These are phyloP conservation scores for Fukomys damarensis DNA, from an alignment of 2,113 vertebrate genomes.

Conservation along the genomic window DNA sequence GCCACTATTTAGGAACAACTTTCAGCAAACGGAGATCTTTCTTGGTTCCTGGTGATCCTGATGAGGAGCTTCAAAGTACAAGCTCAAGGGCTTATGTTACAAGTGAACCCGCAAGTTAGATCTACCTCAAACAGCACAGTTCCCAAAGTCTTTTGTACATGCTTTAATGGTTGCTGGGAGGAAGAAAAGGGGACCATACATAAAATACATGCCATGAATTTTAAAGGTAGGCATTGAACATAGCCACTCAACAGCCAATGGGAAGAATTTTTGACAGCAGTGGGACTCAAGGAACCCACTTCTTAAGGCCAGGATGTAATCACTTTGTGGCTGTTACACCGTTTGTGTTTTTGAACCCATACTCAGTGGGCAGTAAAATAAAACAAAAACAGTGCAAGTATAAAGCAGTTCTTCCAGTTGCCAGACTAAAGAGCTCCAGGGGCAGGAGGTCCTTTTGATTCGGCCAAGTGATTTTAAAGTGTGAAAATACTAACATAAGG, in stretches of 20 bases:
- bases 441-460: slow-evolving; percentile 25
- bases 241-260: not conserved
- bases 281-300: not conserved
- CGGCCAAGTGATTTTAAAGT: slow-evolving; percentile 22
- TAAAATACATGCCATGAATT: not conserved
- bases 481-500: slow-evolving; percentile 4
- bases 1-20: not conserved
- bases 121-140: not conserved
- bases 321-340: not conserved
- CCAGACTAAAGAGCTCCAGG: slow-evolving; percentile 34
- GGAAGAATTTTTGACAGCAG: not conserved
- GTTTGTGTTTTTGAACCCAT: not conserved
- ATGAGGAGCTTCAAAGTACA: not conserved
- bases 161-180: not conserved
- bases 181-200: not conserved
- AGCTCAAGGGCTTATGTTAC: not conserved
- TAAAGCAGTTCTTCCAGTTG: slow-evolving; percentile 36
- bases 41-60: not conserved
- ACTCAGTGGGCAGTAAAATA: not conserved
- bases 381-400: slow-evolving; percentile 36
- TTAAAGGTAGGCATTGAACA: not conserved
- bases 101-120: not conserved
- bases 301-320: not conserved
- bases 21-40: not conserved
- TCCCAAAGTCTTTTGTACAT: not conserved